Conservation (phyloP, 2,797 vertebrate species). For the Urocyon cinereoargenteus region DNA sequence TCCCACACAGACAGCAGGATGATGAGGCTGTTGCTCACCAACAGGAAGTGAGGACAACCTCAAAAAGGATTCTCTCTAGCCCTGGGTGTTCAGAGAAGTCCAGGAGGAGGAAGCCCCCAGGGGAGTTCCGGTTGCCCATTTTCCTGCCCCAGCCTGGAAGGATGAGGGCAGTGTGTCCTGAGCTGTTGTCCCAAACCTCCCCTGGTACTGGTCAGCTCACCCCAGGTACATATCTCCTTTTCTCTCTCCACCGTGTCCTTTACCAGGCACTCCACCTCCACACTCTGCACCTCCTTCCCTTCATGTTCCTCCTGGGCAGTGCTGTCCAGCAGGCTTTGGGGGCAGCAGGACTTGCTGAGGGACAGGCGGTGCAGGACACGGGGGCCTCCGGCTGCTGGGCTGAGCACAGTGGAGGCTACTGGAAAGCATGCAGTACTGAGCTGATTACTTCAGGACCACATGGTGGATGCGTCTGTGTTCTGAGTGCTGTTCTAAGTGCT, state of each 20-base stretch:
- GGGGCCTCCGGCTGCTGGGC: background rate
- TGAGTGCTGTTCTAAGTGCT: background rate
- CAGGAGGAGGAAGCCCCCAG: background rate
- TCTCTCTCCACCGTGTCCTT: too few relatives aligned
- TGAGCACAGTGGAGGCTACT: background rate
- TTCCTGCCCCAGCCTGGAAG: background rate
- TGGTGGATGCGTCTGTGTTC: background rate
- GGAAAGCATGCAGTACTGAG: background rate
- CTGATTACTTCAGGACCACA: background rate
- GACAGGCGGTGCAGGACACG: accelerated
- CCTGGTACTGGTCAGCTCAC: background rate
- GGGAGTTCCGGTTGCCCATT: background rate
- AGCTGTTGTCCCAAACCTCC: background rate
- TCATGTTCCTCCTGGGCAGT: background rate
- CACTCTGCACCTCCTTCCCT: background rate
- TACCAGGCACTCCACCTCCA: background rate
- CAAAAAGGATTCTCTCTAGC: background rate
- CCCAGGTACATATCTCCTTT: background rate
- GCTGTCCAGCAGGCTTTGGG: background rate
- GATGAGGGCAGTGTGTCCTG: background rate
- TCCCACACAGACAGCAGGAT: background rate
- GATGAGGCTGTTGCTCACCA: slow-evolving; percentile 37
- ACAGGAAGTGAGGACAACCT: slow-evolving; percentile 20
- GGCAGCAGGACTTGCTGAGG: background rate
- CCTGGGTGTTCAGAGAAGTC: background rate